Percentiles rank a stretch among this genome's conserved stretches.
phyloP scores from a whole-genome alignment of 1,140 invertebrate genomes.

The Oncopodura yosiiana region DNA sequence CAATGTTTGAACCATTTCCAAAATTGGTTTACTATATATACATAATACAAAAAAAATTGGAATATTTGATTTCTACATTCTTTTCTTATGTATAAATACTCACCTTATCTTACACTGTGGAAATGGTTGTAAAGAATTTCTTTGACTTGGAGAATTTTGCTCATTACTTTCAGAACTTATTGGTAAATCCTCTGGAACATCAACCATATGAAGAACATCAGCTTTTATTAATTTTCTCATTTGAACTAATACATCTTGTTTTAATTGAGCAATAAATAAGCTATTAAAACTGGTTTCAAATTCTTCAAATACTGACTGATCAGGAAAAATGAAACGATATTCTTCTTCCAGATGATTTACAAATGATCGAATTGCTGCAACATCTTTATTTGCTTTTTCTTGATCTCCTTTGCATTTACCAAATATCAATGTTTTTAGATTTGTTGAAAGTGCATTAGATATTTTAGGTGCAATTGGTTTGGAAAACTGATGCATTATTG shows the following conservation, averaged over 20 bases:
- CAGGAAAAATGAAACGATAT: conserved; percentile 23
- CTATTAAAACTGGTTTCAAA: conserved; percentile 67
- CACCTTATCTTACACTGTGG: conserved; percentile 11
- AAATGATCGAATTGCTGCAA: conserved; percentile 4
- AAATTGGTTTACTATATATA: conserved; percentile 22
- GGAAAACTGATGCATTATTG: conserved; percentile 5
- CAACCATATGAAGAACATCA: conserved; percentile 66
- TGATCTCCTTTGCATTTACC: conserved; percentile 23
- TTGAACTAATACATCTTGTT: conserved; percentile 56
- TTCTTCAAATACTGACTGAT: conserved; percentile 47
- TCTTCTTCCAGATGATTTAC: neutral
- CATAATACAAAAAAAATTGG: neutral
- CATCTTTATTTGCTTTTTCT: conserved; percentile 15
- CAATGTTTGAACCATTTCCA: conserved; percentile 19
- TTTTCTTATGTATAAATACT: neutral
- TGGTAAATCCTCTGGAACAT: conserved; percentile 29
- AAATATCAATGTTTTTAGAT: conserved; percentile 27
- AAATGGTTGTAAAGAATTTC: conserved; percentile 39
- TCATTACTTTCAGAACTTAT: conserved; percentile 41
- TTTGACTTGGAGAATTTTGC: conserved; percentile 38
- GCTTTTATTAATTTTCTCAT: conserved; percentile 66
- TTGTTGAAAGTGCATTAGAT: conserved; percentile 11
- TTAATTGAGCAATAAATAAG: conserved; percentile 67
- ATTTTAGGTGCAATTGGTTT: conserved; percentile 11
- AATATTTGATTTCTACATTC: neutral